Conservation (phyloP, 1,140 invertebrate species). For the Musca domestica region DNA sequence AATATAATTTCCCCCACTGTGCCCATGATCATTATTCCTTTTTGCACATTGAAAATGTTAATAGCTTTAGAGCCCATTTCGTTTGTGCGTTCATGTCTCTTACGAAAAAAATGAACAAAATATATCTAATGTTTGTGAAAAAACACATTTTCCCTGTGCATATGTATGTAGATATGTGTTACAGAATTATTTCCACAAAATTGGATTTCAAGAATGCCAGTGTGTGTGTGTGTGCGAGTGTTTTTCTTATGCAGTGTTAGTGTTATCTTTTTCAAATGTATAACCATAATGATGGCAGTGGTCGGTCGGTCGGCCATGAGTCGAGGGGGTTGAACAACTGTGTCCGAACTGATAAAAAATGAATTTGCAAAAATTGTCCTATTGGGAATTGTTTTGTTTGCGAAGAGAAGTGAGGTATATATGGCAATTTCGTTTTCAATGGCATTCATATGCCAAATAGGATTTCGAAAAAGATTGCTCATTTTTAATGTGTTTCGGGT, state of each 20-base stretch:
- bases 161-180: no score
- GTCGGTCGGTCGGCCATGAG: neutral
- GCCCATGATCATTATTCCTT: neutral
- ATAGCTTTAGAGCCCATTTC: constrained; percentile 20
- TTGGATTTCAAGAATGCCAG: constrained; percentile 2
- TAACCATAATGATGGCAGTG: neutral
- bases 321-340: neutral
- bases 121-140: no score
- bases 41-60: constrained; percentile 10
- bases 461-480: no score
- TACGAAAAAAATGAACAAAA: constrained; percentile 7
- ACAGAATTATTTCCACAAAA: constrained; percentile 3
- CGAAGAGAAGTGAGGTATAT: no score
- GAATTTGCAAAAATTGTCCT: constrained; percentile 21
- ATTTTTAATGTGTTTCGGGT: no score
- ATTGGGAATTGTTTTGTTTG: constrained; percentile 7
- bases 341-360: constrained; percentile 13
- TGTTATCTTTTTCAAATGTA: neutral
- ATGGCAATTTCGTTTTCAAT: no score
- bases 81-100: neutral
- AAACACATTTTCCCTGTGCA: no score
- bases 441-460: no score
- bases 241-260: neutral
- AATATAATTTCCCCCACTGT: neutral
- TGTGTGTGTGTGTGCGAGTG: no score